Base-by-base conservation (phyloP, 1,140 invertebrate genomes). In the Zaprionus kolodkinae region DNA sequence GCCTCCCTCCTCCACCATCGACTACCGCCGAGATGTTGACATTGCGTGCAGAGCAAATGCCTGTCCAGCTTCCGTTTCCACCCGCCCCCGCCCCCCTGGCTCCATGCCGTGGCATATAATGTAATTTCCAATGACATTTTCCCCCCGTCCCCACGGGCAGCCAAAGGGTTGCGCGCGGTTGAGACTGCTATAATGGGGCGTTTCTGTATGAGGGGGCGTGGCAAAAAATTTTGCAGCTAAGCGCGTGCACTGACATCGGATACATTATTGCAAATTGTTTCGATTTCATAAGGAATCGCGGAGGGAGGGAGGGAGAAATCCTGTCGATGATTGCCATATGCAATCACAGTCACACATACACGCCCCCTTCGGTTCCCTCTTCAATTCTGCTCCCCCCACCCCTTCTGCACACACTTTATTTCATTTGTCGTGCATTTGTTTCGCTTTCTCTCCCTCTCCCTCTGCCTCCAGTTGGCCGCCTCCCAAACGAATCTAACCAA, bases 181-280 rank as follows among this genome's bases (percentile, higher is more conserved):
- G 52, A 33, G 7, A 21, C 40, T 45, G 40, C 40, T 45, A 3
- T 6, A 33, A 4, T 9, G 38, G n/a, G 45, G 56, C 21, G 0
- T 30, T 25, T 25, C 30, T 25, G 35, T 45, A 15, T 45, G 17
- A n/a, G 40, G 30, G 56, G 61, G 57, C 65, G 66, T 71, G 62
- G 40, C 64, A 33, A 45, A 17, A 33, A 45, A 10, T 17, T 21
- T 67, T 54, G 52, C 25, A 35, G 17, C 52, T 57, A 84, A 72
- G 84, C 85, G 84, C 85, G 74, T 81, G 78, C 81, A 88, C 17
- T 88, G 85, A 85, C 85, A 88, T 81, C 81, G 89, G 85, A 84
- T 88, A 89, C 85, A 88, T 88, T 88, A 89, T 88, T 88, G 85
- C 81, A 89, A 88, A 88, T 88, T 88, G 85, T 88, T 88, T 88